Base-by-base conservation (phyloP, 2,888 invertebrate species). In the Monochamus alternatus region DNA sequence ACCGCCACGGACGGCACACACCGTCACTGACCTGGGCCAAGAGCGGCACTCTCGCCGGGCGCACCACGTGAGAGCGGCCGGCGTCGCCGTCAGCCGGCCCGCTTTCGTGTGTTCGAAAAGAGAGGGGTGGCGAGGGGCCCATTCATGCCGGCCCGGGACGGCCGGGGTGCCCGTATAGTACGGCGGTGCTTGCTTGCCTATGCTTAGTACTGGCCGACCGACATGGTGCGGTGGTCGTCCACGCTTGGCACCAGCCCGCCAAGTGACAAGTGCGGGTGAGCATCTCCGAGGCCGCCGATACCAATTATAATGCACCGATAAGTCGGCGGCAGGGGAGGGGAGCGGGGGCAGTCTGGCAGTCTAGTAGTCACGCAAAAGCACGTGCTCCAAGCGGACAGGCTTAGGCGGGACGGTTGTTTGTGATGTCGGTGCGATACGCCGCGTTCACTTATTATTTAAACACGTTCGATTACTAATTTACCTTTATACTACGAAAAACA, bases 21-120 rank as follows among this genome's bases (percentile, higher is more conserved):
- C 70, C 72, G 80, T 68, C 77, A 80, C 82, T 82, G 82, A 78
- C 78, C 78, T 74, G 64, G 69, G 73, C 65, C 75, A 75, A 74
- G 51, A 64, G 52, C 47, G 63, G 63, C 71, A 52, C 67, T 58
- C 66, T 73, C 59, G 76, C 74, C 73, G 62, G 81, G 84, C 84
- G 85, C 83, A 85, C 84, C 85, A 85, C 84, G 85, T 84, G 85
- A 68, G 63, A 74, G 81, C 80, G 81, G 78, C 81, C 80, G 81
- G 78, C 81, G 83, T 81, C 84, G 85, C 83, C 83, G 83, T 81
- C 82, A 78, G 66, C 72, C 69, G 64, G 62, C 52, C 32, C 62
- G 68, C 75, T 64, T 52, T 52, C 60, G 30, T 68, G 66, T 59
- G 69, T 14, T 52, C 74, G 75, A 66, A 77, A 79, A 76, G 75